Base-by-base conservation (phyloP, 23 tunicate species). In the Trididemnum clinides region DNA sequence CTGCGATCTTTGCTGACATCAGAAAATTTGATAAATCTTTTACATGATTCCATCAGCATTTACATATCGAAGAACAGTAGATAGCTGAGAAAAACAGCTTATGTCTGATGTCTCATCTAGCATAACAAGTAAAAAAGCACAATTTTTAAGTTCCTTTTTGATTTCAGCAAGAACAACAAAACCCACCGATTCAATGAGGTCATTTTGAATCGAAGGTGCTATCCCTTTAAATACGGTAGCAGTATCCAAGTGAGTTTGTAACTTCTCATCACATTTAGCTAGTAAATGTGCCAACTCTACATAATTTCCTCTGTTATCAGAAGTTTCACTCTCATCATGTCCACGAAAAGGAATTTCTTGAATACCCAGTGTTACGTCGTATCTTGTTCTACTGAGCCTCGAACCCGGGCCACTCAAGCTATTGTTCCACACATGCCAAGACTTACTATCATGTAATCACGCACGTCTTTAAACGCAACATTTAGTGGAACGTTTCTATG, bases 1-100 rank as follows among this genome's bases (percentile, higher is more conserved):
- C 76, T 69, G 37, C 76, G 76, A 69, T 69, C 76, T 33, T 69
- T 69, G 37, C 76, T 69, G 18, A 69, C 76, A 69, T 69, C 76
- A 69, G 69, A 62, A 21, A 69, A 69, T n/a, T 69, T 69, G 21
- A 31, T 7, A 69, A 30, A 69, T 31, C 76, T 28, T 69, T 69
- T 37, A 69, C 76, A 69, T 6, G 27, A 21, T 12, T 21, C 69
- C 69, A 62, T 62, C 69, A 62, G 69, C 27, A 62, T 62, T 62
- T 62, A 62, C 69, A 62, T 62, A 62, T 62, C 69, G 27, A 62
- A 62, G 27, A 62, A 62, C 69, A 62, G 69, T 26, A 12, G 69
- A 62, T 18, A 62, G 69, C 27, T 62, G 69, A 62, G n/a, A n/a
- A n/a, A n/a, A n/a, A n/a, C n/a, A n/a, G n/a, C n/a, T n/a, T n/a